These are phyloP conservation scores for Calephelis virginiensis DNA, from an alignment of 1,140 invertebrate species.

Conservation along the genomic window DNA sequence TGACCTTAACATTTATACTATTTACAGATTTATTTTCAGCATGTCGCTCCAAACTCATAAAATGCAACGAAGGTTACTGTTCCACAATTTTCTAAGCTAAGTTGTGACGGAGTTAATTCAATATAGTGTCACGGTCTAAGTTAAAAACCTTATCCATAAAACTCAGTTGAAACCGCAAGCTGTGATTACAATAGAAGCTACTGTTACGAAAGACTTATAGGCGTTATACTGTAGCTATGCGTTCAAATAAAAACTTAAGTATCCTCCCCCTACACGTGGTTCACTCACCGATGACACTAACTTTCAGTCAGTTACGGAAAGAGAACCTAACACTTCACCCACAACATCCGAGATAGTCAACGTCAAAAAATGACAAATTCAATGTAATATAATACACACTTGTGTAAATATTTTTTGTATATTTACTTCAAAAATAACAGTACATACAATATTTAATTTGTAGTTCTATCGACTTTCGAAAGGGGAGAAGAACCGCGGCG, in stretches of 20 bases:
- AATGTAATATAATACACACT: constrained; percentile 76
- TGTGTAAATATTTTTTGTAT: constrained; percentile 79
- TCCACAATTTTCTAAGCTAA: constrained; percentile 68
- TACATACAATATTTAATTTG: constrained; percentile 77
- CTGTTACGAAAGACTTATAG: constrained; percentile 64
- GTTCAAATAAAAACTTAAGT: constrained; percentile 31
- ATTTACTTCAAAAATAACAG: constrained; percentile 79
- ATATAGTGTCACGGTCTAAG: constrained; percentile 67
- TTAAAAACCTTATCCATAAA: constrained; percentile 61
- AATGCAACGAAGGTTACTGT: constrained; percentile 74
- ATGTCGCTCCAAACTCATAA: constrained; percentile 71
- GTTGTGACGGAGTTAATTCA: constrained; percentile 73
- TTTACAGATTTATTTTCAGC: constrained; percentile 76
- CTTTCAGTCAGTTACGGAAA: constrained; percentile 1
- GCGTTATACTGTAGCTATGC: constrained; percentile 57
- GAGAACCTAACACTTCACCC: constrained; percentile 13
- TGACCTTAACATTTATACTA: constrained; percentile 77
- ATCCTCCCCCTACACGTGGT: constrained; percentile 45
- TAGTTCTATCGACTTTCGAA: constrained; percentile 69
- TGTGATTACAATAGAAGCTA: constrained; percentile 75
- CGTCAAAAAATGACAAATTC: constrained; percentile 52
- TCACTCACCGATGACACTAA: not conserved
- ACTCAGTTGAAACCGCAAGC: constrained; percentile 59
- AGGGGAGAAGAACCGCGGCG: constrained; percentile 65
- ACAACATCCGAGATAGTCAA: constrained; percentile 40